Evolutionary conservation across 2,888 invertebrate genomes (phyloP).

Genomic region (Drosophila incognita): DNA sequence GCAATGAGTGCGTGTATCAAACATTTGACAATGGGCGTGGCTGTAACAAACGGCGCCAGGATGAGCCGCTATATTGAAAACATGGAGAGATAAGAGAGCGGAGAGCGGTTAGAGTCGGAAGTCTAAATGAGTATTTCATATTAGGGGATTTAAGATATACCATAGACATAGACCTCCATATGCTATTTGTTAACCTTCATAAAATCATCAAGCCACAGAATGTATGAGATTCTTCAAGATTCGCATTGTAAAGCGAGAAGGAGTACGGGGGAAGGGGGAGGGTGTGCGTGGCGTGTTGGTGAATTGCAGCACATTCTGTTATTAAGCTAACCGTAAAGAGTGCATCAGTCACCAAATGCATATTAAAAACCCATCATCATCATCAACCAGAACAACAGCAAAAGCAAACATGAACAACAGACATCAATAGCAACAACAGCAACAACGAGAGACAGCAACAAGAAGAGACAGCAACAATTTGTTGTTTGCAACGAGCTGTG

Average conservation of each 20-base stretch:
- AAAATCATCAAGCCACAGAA: background rate
- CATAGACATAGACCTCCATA: background rate
- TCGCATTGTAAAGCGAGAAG: background rate
- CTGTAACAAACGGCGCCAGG: slow-evolving; percentile 95
- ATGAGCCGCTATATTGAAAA: slow-evolving; percentile 89
- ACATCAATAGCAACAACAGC: slow-evolving; percentile 22
- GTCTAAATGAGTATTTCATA: background rate
- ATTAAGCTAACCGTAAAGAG: slow-evolving; percentile 73
- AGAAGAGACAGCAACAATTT: slow-evolving; percentile 20
- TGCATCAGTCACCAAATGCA: slow-evolving; percentile 74
- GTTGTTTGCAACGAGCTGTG: slow-evolving; percentile 15
- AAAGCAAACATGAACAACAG: slow-evolving; percentile 29
- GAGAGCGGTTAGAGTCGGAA: background rate
- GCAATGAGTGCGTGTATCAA: slow-evolving; percentile 93
- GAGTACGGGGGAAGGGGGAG: background rate
- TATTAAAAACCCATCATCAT: slow-evolving; percentile 79
- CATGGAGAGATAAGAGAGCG: background rate
- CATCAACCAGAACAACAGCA: slow-evolving; percentile 61
- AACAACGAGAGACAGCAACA: slow-evolving; percentile 15
- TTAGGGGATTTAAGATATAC: background rate
- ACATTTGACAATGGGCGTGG: slow-evolving; percentile 94
- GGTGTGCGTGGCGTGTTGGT: slow-evolving; percentile 15
- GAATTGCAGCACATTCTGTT: slow-evolving; percentile 47
- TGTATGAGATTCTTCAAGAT: background rate
- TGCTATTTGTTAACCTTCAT: background rate